A percentile compares a stretch with the other conserved stretches of the same genome.
Conservation (phyloP, 2,113 vertebrate genomes). For the Catharus fuscescens region DNA sequence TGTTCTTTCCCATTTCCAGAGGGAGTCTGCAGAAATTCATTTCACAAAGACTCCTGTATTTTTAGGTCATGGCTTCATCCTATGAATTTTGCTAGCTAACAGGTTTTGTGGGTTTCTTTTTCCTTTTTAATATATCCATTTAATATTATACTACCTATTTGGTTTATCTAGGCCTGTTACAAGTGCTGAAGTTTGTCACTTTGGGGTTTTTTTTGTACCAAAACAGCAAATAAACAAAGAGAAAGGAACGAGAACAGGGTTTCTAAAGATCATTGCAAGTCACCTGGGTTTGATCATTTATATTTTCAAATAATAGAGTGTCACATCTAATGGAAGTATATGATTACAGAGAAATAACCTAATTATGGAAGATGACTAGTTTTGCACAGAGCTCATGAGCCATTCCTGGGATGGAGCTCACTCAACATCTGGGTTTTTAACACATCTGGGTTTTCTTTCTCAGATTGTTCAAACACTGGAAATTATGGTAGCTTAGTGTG, state of each 20-base stretch:
- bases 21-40: conserved; percentile 23
- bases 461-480: not conserved
- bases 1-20: conserved; percentile 26
- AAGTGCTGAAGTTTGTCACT: not conserved
- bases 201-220: not conserved
- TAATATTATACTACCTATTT: not conserved
- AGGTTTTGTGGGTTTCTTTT: not conserved
- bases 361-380: not conserved
- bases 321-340: not conserved
- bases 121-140: not conserved
- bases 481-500: not conserved
- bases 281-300: not conserved
- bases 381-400: not conserved
- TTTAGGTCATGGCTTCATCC: not conserved
- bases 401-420: not conserved
- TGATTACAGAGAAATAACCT: not conserved
- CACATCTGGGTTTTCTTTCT: not conserved
- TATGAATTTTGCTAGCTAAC: not conserved
- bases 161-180: not conserved
- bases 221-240: not conserved
- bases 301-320: not conserved
- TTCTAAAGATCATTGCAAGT: not conserved
- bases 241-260: not conserved
- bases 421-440: not conserved
- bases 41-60: not conserved